Conservation (phyloP, 2,113 vertebrate species). For the Aegotheles bennettii region DNA sequence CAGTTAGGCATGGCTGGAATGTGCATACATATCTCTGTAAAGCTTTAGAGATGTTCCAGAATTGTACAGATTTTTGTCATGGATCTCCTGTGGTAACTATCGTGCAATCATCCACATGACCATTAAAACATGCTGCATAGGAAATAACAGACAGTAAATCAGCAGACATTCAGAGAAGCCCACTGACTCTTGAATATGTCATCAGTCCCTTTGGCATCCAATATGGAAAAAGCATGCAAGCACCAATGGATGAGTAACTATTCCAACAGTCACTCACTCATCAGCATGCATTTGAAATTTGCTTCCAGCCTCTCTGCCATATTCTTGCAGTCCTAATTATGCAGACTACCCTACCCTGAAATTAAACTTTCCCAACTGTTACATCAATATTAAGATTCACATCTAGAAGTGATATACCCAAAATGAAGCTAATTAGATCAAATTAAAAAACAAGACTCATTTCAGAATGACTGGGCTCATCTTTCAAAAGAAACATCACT, state of each 20-base stretch:
- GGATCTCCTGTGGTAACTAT: background rate
- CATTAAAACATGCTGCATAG: background rate
- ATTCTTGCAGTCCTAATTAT: slow-evolving; percentile 36
- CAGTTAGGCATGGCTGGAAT: fast-evolving
- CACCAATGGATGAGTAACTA: background rate
- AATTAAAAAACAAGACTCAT: slow-evolving; percentile 21
- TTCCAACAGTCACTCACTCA: background rate
- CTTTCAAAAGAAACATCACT: background rate
- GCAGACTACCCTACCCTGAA: slow-evolving; percentile 67
- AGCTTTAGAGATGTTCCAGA: background rate
- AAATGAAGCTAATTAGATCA: slow-evolving; percentile 58
- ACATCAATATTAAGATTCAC: slow-evolving; percentile 32
- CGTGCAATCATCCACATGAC: fast-evolving
- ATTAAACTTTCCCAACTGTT: slow-evolving; percentile 70
- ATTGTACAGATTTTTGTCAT: fast-evolving
- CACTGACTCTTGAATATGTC: background rate
- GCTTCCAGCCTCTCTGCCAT: background rate
- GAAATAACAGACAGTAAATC: background rate
- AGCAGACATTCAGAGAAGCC: background rate
- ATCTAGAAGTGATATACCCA: background rate
- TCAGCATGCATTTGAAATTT: background rate
- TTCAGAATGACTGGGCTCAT: background rate
- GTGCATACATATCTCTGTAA: background rate
- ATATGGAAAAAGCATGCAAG: background rate
- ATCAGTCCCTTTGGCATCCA: background rate